Base-by-base conservation (phyloP, 2,888 invertebrate genomes). In the Lithophane leautieri region DNA sequence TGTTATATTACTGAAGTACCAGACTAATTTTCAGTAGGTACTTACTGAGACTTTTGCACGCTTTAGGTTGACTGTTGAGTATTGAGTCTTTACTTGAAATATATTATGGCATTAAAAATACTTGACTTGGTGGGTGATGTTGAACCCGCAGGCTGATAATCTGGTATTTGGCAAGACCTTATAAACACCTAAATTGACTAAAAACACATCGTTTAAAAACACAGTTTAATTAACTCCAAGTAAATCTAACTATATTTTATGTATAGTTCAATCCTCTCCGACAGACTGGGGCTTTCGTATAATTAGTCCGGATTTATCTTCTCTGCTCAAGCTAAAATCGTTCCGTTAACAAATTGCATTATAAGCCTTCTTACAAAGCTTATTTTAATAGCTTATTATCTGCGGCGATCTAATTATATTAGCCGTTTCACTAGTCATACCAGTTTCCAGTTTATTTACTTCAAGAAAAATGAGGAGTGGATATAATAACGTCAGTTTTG, bases 271-370 rank as follows among this genome's bases (percentile, higher is more conserved):
- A 84, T 76, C 81, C 81, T 25, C 81, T 58, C 81, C 65, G 81
- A 84, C 82, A 76, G 82, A 69, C 81, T 83, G 63, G 68, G 56
- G 84, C 61, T 84, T 68, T 80, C 4, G 70, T 76, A 62, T 84
- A 82, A 82, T 82, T 84, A 82, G 81, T 66, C 47, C 71, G 61
- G 84, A 82, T 82, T 82, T 82, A 82, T 82, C 76, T 80, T 34
- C 76, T 58, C 52, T 69, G 65, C 81, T 69, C 61, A 65, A 52
- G 52, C 68, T 84, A 47, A 80, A 84, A 84, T 76, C 66, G 71
- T 84, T 82, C 69, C 84, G 76, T 82, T 82, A 82, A 82, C 69
- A 80, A 82, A 82, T 82, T 82, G 84, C 84, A 76, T 76, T 69
- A 69, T 72, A 82, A 82, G 75, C 82, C 76, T 40, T 80, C 71